Percentiles rank a stretch among this genome's conserved stretches.
These are phyloP conservation scores for Gryllus bimaculatus DNA, from an alignment of 1,140 invertebrate species.

Conservation along the genomic window DNA sequence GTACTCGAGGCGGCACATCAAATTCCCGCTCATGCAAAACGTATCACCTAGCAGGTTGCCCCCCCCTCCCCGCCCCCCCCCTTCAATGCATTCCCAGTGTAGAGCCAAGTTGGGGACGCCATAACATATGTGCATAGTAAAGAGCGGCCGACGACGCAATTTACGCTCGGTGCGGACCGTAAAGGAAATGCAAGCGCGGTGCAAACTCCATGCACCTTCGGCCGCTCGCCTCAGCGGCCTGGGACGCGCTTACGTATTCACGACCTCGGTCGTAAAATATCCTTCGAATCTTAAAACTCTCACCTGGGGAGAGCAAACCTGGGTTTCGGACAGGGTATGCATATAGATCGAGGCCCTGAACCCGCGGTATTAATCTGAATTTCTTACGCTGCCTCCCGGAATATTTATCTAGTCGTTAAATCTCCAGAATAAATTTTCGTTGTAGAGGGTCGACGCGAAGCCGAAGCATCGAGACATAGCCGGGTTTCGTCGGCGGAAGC, in stretches of 20 bases:
- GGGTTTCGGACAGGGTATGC: background rate
- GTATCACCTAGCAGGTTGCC: too few relatives aligned
- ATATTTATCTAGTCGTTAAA: background rate
- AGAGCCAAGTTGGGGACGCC: background rate
- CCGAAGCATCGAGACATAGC: too few relatives aligned
- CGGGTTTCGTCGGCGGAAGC: too few relatives aligned
- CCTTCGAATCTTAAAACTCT: background rate
- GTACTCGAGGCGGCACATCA: too few relatives aligned
- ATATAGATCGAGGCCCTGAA: background rate
- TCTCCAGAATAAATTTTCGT: too few relatives aligned
- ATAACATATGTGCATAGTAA: background rate
- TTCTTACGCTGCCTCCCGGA: background rate
- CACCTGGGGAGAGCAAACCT: background rate
- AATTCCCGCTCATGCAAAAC: too few relatives aligned
- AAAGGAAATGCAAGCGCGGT: background rate
- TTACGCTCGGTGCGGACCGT: background rate
- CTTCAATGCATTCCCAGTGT: background rate
- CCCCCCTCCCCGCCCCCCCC: too few relatives aligned
- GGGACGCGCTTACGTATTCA: background rate
- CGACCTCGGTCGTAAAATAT: background rate
- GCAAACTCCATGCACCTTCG: background rate
- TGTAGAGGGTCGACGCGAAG: too few relatives aligned
- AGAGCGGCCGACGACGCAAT: background rate
- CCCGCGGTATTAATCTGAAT: background rate
- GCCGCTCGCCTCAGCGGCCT: background rate